A percentile compares a stretch with the other conserved stretches of the same genome.
phyloP scores from a whole-genome alignment of 1,140 invertebrate species.

The Proctacanthus coquilletti region DNA sequence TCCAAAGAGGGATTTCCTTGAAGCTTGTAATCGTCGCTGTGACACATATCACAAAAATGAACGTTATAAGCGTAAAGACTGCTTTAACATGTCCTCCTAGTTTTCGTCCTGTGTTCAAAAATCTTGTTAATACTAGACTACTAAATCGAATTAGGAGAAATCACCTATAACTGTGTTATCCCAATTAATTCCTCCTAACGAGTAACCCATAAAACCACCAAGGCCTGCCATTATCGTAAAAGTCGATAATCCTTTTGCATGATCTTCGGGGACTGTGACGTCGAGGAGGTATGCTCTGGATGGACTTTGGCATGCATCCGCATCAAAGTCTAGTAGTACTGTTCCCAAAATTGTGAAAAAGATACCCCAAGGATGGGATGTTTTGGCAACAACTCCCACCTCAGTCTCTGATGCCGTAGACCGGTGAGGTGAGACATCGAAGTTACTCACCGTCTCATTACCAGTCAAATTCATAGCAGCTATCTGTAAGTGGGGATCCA shows the following conservation, averaged over 20 bases:
- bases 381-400: conserved; percentile 11
- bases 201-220: conserved; percentile 86
- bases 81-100: conserved; percentile 79
- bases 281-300: conserved; percentile 84
- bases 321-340: conserved; percentile 86
- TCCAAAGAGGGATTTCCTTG: conserved; percentile 64
- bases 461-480: conserved; percentile 15
- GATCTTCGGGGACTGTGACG: conserved; percentile 82
- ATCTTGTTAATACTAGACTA: background rate
- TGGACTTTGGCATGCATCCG: conserved; percentile 90
- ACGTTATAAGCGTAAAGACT: conserved; percentile 75
- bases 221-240: conserved; percentile 94
- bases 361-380: conserved; percentile 68
- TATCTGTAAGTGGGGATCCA: conserved; percentile 21
- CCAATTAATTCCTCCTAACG: conserved; percentile 87
- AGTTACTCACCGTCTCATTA: conserved; percentile 16
- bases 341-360: conserved; percentile 88
- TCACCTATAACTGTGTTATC: conserved; percentile 63
- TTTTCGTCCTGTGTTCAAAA: conserved; percentile 22
- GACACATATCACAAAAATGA: conserved; percentile 74
- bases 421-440: conserved; percentile 27
- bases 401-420: conserved; percentile 24
- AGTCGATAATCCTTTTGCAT: conserved; percentile 79
- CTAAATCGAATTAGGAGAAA: conserved; percentile 1
- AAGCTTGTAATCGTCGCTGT: conserved; percentile 70